Evolutionary conservation across 1,140 invertebrate genomes (phyloP).

Genomic region (Heterodera schachtii): DNA sequence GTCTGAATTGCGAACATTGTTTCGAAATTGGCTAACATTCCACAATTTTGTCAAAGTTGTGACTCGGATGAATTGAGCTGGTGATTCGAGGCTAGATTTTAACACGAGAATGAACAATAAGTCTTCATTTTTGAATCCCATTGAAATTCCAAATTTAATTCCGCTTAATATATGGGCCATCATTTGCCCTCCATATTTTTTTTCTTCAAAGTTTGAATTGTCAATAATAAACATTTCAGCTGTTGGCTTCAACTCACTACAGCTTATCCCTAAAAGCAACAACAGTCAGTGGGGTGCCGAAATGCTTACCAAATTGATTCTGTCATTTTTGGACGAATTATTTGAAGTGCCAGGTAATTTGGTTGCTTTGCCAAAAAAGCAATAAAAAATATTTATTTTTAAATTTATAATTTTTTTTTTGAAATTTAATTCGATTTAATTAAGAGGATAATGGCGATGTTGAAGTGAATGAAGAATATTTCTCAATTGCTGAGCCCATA

Average conservation of each 20-base stretch:
- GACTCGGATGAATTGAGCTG: too few relatives aligned
- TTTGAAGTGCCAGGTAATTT: background rate
- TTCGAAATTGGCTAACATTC: too few relatives aligned
- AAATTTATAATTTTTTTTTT: too few relatives aligned
- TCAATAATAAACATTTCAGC: slow-evolving; percentile 5
- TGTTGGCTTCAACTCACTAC: slow-evolving; percentile 11
- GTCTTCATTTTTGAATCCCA: background rate
- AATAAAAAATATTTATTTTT: too few relatives aligned
- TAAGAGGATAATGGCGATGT: background rate
- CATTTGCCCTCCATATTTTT: too few relatives aligned
- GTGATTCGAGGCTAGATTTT: too few relatives aligned
- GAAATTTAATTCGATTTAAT: background rate
- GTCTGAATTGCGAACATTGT: too few relatives aligned
- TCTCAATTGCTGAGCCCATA: background rate
- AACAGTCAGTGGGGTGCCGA: slow-evolving; percentile 12
- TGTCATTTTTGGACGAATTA: slow-evolving; percentile 18
- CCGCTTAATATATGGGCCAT: too few relatives aligned
- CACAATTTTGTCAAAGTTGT: too few relatives aligned
- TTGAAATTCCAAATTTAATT: too few relatives aligned
- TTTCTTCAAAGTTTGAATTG: too few relatives aligned
- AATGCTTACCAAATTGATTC: slow-evolving; percentile 18
- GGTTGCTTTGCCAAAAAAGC: background rate
- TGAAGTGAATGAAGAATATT: background rate
- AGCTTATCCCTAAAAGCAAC: background rate
- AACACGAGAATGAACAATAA: too few relatives aligned